These are phyloP conservation scores for Tipula confusa DNA, from an alignment of 2,888 invertebrate species.

Conservation along the genomic window DNA sequence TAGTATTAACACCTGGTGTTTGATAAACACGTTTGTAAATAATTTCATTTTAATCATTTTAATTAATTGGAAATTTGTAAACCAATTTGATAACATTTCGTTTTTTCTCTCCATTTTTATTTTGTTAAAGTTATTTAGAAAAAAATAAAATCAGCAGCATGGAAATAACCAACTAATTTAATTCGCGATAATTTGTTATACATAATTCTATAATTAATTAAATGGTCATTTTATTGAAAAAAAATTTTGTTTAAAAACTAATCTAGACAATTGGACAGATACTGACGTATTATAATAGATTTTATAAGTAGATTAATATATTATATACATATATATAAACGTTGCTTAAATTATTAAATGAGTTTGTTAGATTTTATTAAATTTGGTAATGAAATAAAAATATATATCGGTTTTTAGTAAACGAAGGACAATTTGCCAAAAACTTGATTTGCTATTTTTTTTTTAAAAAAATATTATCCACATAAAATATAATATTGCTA, in stretches of 20 bases:
- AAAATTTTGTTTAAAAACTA: background rate
- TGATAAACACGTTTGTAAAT: background rate
- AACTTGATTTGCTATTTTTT: no score
- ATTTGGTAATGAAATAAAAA: background rate
- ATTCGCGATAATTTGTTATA: background rate
- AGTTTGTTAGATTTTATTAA: background rate
- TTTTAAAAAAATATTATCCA: no score
- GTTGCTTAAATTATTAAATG: background rate
- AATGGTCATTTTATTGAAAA: background rate
- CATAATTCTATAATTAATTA: background rate
- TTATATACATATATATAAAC: no score
- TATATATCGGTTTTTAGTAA: background rate
- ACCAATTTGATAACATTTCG: background rate
- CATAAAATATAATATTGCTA: no score
- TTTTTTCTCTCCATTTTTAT: background rate
- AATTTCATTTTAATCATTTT: background rate
- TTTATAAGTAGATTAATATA: background rate
- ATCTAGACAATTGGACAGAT: background rate
- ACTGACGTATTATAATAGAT: background rate
- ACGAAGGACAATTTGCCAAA: no score
- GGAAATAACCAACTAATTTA: slow-evolving; percentile 8
- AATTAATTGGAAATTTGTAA: slow-evolving; percentile 4
- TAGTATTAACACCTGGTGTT: background rate
- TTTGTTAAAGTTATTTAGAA: background rate
- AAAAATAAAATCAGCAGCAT: background rate